Evolutionary conservation across 2,113 vertebrate genomes (phyloP).

Genomic region (Tursiops truncatus): DNA sequence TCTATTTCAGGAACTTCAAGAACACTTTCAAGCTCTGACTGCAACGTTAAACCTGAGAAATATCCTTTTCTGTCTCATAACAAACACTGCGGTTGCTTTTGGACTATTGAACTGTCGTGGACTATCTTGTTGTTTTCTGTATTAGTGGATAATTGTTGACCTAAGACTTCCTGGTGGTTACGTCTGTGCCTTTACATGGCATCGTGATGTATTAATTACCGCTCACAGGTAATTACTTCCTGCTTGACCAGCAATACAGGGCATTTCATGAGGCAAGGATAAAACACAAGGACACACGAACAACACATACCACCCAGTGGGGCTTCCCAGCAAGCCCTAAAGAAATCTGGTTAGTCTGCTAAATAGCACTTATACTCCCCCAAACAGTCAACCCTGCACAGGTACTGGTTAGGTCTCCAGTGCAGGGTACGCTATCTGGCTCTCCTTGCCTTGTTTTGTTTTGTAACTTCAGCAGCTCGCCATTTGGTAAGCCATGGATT

Average conservation of each 20-base stretch:
- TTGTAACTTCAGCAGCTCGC: background rate
- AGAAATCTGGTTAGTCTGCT: no score
- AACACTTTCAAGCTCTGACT: constrained; percentile 86
- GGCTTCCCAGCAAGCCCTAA: background rate
- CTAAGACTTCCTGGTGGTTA: background rate
- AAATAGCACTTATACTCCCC: no score
- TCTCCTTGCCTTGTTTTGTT: background rate
- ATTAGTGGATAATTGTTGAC: background rate
- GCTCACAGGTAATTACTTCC: background rate
- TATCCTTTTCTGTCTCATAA: constrained; percentile 87
- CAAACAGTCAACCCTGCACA: background rate
- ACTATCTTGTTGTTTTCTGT: background rate
- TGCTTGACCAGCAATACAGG: background rate
- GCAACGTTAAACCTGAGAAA: constrained; percentile 87
- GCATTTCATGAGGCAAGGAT: no score
- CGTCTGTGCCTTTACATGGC: background rate
- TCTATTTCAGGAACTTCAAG: constrained; percentile 87
- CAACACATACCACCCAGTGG: accelerated
- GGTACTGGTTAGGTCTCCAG: background rate
- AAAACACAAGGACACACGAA: background rate
- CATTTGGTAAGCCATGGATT: background rate
- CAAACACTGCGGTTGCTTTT: background rate
- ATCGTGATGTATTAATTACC: background rate
- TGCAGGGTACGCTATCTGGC: accelerated
- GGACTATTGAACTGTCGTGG: background rate